Evolutionary conservation across 2,888 invertebrate genomes (phyloP).

Genomic region (Xestia c-nigrum): DNA sequence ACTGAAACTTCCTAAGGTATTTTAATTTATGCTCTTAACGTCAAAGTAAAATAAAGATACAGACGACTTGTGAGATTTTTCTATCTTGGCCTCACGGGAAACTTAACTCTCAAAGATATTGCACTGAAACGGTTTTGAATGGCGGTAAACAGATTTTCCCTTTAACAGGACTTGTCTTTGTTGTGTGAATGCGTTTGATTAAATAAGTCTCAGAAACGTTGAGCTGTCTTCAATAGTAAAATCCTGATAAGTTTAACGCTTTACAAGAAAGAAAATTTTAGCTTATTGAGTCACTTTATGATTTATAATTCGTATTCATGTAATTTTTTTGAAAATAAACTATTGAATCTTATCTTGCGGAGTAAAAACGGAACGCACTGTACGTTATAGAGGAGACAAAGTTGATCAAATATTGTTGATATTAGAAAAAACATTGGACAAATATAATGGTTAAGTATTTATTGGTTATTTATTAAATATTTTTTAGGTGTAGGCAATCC

Average conservation of each 20-base stretch:
- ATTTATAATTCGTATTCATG: background rate
- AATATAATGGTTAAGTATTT: no score
- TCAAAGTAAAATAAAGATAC: background rate
- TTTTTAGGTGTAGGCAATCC: background rate
- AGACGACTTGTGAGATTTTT: background rate
- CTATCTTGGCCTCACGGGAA: background rate
- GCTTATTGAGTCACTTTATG: no score
- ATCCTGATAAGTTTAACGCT: background rate
- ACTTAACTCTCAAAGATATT: constrained; percentile 48
- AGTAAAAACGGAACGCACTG: background rate
- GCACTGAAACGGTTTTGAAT: constrained; percentile 27
- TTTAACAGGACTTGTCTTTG: constrained; percentile 6
- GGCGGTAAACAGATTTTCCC: constrained; percentile 5
- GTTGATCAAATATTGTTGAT: background rate
- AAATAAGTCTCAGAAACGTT: background rate
- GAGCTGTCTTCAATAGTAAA: background rate
- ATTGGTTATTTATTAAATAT: background rate
- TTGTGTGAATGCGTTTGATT: constrained; percentile 9
- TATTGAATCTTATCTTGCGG: background rate
- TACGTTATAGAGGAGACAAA: background rate
- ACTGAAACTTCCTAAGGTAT: background rate
- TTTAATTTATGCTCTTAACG: constrained; percentile 6
- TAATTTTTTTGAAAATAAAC: background rate
- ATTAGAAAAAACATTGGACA: background rate
- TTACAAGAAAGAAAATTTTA: background rate